phyloP scores from a whole-genome alignment of 2,113 vertebrate species.

The Muntiacus muntjak region DNA sequence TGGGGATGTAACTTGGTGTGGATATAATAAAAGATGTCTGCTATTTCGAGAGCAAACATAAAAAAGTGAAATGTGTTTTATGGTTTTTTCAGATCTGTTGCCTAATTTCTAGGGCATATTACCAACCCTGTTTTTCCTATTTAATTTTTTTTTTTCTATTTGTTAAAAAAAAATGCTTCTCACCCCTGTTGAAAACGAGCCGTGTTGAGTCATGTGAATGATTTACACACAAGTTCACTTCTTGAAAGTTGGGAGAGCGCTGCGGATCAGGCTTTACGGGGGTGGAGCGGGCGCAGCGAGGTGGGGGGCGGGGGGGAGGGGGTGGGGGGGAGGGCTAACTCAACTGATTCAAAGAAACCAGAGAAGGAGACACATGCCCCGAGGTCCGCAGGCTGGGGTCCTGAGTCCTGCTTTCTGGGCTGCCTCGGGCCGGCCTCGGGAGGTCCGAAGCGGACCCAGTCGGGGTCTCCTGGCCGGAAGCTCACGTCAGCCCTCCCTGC shows the following conservation, averaged over 20 bases:
- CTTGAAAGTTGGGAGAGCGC: background rate
- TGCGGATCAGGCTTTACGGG: background rate
- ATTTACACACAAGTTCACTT: background rate
- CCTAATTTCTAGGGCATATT: slow-evolving; percentile 26
- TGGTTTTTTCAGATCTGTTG: slow-evolving; percentile 57
- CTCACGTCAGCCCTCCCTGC: background rate
- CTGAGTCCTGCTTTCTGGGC: background rate
- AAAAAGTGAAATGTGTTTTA: slow-evolving; percentile 32
- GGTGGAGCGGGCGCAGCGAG: background rate
- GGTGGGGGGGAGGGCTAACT: background rate
- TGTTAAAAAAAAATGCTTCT: slow-evolving; percentile 42
- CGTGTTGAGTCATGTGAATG: slow-evolving; percentile 4
- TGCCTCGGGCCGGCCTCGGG: accelerated
- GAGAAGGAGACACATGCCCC: background rate
- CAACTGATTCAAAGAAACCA: background rate
- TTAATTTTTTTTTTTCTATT: background rate
- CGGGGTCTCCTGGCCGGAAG: background rate
- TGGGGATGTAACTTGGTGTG: background rate
- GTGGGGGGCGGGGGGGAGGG: no score
- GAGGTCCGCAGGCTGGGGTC: background rate
- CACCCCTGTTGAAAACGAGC: background rate
- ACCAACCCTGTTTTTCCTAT: background rate
- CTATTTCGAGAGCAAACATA: background rate
- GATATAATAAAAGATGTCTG: background rate
- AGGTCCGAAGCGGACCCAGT: accelerated